A percentile compares a stretch with the other conserved stretches of the same genome.
Conservation (phyloP, 2,113 vertebrate genomes). For the Phaetusa simplex region DNA sequence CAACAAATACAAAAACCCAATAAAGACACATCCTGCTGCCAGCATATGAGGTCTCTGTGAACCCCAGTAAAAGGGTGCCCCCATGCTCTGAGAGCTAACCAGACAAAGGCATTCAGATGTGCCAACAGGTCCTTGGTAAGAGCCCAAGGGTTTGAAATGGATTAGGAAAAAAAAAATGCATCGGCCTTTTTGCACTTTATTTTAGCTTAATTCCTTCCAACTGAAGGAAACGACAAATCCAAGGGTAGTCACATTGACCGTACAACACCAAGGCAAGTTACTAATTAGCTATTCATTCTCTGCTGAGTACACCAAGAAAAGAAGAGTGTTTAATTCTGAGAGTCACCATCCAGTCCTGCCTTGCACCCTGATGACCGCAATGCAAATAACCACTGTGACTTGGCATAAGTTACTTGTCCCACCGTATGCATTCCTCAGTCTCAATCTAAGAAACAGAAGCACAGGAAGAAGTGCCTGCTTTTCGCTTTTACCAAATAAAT, state of each 20-base stretch:
- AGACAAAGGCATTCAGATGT: not conserved
- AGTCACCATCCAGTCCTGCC: not conserved
- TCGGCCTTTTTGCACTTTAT: not conserved
- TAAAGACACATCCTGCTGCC: not conserved
- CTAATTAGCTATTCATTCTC: conserved; percentile 34
- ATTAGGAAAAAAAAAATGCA: not conserved
- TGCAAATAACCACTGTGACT: conserved; percentile 7
- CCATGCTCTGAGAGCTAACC: not conserved
- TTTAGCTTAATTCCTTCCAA: not conserved
- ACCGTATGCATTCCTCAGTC: not conserved
- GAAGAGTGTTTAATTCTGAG: conserved; percentile 18
- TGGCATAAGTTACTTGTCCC: conserved; percentile 8
- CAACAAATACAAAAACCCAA: not conserved
- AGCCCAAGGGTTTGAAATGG: conserved; percentile 8
- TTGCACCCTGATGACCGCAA: not conserved
- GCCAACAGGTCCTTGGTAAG: not conserved
- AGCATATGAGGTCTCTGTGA: not conserved
- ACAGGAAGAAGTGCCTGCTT: not conserved
- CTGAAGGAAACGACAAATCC: not conserved
- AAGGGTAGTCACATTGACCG: not conserved
- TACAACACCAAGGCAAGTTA: conserved; percentile 19
- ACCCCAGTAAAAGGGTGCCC: not conserved
- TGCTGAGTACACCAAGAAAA: not conserved
- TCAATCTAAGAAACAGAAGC: not conserved
- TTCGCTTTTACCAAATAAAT: not conserved